Evolutionary conservation across 2,888 invertebrate genomes (phyloP).

Genomic region (Drosophila multiciliata): DNA sequence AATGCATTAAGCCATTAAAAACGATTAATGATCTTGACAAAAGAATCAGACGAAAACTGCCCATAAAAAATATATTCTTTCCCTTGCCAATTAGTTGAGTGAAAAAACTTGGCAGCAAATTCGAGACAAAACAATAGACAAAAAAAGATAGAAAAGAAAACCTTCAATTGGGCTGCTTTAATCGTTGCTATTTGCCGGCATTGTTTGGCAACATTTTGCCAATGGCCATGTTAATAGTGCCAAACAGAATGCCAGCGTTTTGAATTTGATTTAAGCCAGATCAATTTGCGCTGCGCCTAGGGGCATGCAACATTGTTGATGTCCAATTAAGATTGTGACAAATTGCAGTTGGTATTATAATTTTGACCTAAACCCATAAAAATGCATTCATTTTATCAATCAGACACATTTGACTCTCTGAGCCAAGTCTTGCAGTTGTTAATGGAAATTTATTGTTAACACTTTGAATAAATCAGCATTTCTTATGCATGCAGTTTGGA

Average conservation of each 20-base stretch:
- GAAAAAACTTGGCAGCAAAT: conserved; percentile 54
- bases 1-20: conserved; percentile 14
- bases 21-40: conserved; percentile 1
- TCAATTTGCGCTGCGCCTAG: conserved; percentile 54
- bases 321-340: not conserved
- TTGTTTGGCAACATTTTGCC: not conserved
- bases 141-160: not conserved
- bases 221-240: conserved; percentile 11
- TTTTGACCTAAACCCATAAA: not conserved
- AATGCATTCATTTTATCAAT: not conserved
- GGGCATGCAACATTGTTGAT: conserved; percentile 49
- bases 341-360: not conserved
- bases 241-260: conserved; percentile 43
- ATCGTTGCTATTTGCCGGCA: not conserved
- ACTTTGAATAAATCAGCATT: not conserved
- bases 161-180: conserved; percentile 2
- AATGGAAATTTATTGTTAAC: not conserved
- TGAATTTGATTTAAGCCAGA: conserved; percentile 63
- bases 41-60: conserved; percentile 4
- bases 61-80: conserved; percentile 11
- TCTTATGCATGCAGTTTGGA: not conserved
- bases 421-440: not conserved
- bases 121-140: conserved; percentile 5
- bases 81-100: conserved; percentile 47
- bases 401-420: not conserved